These are phyloP conservation scores for Notospermus geniculatus DNA, from an alignment of 1,140 invertebrate genomes.

Conservation along the genomic window DNA sequence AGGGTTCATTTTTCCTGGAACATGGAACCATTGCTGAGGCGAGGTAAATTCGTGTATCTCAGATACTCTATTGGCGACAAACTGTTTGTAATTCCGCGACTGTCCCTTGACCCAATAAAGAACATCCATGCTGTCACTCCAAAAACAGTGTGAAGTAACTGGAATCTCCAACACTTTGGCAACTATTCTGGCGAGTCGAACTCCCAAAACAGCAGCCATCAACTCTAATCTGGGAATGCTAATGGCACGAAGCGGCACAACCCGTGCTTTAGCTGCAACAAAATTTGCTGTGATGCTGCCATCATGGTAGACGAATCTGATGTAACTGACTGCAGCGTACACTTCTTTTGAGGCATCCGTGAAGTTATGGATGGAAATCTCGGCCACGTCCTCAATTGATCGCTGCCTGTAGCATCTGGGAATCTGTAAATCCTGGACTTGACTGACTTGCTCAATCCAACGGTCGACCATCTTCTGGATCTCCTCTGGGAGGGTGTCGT, in stretches of 20 bases:
- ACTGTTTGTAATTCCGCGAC: slow-evolving; percentile 41
- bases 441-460: background rate
- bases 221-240: slow-evolving; percentile 12
- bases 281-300: background rate
- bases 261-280: background rate
- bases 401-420: background rate
- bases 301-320: background rate
- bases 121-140: slow-evolving; percentile 49
- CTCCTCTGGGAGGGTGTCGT: background rate
- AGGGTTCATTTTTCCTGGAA: slow-evolving; percentile 7
- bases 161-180: background rate
- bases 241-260: background rate
- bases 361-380: background rate
- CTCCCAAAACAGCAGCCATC: slow-evolving; percentile 5
- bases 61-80: slow-evolving; percentile 49
- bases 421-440: background rate
- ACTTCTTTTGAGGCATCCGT: slow-evolving; percentile 4
- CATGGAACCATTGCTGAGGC: background rate
- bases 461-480: background rate
- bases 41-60: slow-evolving; percentile 35
- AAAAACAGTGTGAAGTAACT: background rate
- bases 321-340: background rate
- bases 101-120: slow-evolving; percentile 44
- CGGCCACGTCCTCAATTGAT: background rate
- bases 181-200: background rate